These are phyloP conservation scores for Crocidura indochinensis DNA, from an alignment of 2,797 vertebrate species.

Conservation along the genomic window DNA sequence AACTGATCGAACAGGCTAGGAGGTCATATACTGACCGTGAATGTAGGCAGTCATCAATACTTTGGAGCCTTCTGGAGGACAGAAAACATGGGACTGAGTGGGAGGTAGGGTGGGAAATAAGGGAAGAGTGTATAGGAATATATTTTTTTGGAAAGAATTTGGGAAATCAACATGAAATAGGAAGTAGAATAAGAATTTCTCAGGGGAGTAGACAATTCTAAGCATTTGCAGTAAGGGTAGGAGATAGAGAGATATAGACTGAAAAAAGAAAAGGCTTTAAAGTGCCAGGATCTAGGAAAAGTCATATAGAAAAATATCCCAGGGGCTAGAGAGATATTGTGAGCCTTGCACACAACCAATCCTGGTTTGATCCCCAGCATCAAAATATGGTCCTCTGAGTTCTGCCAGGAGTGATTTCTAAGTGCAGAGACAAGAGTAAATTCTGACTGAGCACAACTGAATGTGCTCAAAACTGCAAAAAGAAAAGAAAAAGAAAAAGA, in stretches of 20 bases:
- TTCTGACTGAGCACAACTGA: too few relatives aligned
- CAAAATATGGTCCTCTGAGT: too few relatives aligned
- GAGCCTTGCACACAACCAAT: too few relatives aligned
- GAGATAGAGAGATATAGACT: too few relatives aligned
- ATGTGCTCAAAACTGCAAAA: too few relatives aligned
- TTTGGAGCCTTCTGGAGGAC: background rate
- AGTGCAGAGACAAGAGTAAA: too few relatives aligned
- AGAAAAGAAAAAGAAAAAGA: too few relatives aligned
- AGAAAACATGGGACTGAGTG: background rate
- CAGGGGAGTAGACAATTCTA: background rate
- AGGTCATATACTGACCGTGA: background rate
- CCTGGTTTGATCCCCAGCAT: too few relatives aligned
- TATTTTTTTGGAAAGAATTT: background rate
- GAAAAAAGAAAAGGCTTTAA: background rate
- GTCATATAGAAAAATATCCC: background rate
- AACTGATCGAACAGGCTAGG: background rate
- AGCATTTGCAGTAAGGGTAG: background rate
- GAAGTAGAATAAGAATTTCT: background rate
- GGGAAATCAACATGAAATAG: background rate
- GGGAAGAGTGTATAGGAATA: background rate
- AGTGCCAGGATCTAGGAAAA: background rate
- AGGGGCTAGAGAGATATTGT: background rate
- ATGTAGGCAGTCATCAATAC: background rate
- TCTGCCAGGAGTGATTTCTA: too few relatives aligned
- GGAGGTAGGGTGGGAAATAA: background rate